Percentiles rank a stretch among this genome's conserved stretches.
Evolutionary conservation across 2,113 vertebrate species (phyloP).

Genomic region (Nettapus auritus): DNA sequence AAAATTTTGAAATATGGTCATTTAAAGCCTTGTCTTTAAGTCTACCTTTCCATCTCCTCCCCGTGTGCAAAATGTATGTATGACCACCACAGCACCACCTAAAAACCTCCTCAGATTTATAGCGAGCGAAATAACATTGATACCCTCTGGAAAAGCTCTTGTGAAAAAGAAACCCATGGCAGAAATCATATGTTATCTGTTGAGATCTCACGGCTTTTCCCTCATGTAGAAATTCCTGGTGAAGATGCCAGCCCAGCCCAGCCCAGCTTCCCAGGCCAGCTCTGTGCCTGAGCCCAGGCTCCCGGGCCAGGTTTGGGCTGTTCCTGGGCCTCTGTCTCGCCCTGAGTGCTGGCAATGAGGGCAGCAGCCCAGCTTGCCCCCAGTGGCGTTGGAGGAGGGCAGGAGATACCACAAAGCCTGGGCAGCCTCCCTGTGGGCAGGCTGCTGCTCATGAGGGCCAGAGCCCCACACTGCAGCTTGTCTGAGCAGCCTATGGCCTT

Average conservation of each 20-base stretch:
- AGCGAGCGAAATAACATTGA: background rate
- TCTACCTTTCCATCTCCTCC: background rate
- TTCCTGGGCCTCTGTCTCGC: background rate
- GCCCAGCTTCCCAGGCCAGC: background rate
- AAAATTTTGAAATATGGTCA: background rate
- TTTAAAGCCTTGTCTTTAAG: background rate
- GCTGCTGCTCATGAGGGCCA: background rate
- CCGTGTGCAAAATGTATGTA: background rate
- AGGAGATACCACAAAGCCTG: background rate
- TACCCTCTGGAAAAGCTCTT: background rate
- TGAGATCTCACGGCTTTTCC: slow-evolving; percentile 2
- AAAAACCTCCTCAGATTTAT: background rate
- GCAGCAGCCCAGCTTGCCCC: background rate
- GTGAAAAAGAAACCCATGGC: background rate
- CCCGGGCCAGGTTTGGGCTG: background rate
- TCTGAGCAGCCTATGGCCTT: background rate
- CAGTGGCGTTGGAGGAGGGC: background rate
- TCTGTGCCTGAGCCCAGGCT: background rate
- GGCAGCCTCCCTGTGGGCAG: background rate
- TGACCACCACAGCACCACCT: background rate
- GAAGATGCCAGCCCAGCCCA: background rate
- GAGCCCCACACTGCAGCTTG: background rate
- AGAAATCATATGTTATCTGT: background rate
- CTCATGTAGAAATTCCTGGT: background rate
- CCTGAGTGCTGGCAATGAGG: background rate